phyloP scores from a whole-genome alignment of 2,888 invertebrate species.

The Polyommatus iphigenia region DNA sequence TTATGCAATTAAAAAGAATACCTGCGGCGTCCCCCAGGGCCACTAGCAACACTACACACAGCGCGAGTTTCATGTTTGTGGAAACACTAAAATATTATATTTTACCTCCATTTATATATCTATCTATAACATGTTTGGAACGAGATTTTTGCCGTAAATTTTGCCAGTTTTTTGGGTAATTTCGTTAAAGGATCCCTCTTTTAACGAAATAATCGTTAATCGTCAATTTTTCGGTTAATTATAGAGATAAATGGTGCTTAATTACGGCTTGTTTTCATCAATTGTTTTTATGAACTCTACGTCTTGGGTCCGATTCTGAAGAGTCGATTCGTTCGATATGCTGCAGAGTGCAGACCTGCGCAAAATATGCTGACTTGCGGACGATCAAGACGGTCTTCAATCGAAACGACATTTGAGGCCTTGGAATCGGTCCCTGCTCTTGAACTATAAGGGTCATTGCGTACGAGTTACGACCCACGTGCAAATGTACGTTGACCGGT shows the following conservation, averaged over 20 bases:
- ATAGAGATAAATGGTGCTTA: neutral
- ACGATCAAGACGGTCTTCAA: too few species aligned
- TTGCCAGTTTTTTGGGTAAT: neutral
- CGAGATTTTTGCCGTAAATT: neutral
- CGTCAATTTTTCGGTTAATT: neutral
- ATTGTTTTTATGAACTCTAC: neutral
- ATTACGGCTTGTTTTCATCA: neutral
- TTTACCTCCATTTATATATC: conserved; percentile 2
- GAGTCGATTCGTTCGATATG: neutral
- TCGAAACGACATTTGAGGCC: too few species aligned
- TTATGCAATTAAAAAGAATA: neutral
- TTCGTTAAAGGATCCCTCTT: neutral
- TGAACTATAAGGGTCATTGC: neutral
- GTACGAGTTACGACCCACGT: too few species aligned
- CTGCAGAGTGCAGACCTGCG: too few species aligned
- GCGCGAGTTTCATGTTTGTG: neutral
- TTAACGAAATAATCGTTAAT: too few species aligned
- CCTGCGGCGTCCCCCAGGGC: conserved; percentile 15
- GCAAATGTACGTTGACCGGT: too few species aligned
- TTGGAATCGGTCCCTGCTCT: neutral
- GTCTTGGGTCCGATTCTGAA: neutral
- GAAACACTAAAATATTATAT: conserved; percentile 7
- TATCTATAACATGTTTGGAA: neutral
- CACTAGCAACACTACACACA: neutral
- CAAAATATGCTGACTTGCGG: too few species aligned